Base-by-base conservation (phyloP, 2,888 invertebrate genomes). In the Pharmacophagus antenor region DNA sequence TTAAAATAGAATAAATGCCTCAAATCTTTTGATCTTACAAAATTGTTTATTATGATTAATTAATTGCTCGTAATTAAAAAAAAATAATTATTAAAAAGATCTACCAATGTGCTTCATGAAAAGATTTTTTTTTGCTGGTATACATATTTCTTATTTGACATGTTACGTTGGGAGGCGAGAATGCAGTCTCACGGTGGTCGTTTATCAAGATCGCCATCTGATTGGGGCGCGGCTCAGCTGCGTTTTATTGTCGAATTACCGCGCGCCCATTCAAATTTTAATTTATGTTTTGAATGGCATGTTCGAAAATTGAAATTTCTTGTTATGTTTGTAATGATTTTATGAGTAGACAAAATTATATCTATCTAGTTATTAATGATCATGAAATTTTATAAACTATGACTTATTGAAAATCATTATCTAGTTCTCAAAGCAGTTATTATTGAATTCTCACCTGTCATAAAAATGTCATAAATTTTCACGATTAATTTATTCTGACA, bases 151-250 rank as follows among this genome's bases (percentile, higher is more conserved):
- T 58, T 47, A 20, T 17, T 42, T 17, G 51, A n/a, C 21, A 41
- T 46, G 31, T 48, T 44, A 53, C 44, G 48, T 15, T 49, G 46
- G 41, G 31, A 61, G 53, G 68, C 68, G 80, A 84, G 82, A 88
- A 72, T 89, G 89, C 89, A 88, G 81, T 85, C 87, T 90, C 88
- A 89, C 83, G 82, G 80, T 73, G 80, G 68, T 90, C 89, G 85
- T 90, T 89, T 89, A 89, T 90, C 90, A 90, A 82, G 85, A 88
- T 88, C 86, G 88, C 81, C 84, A 80, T 82, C 80, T 84, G 87
- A 88, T 88, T 83, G 88, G 84, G 82, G 72, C 69, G 84, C 79
- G 85, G 73, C 84, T 84, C 88, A 89, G 89, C 89, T 89, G 90
- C 85, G 86, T 88, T 89, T 88, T 88, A 88, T 88, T 86, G 86